These are phyloP conservation scores for Solenodon paradoxus DNA, from an alignment of 2,113 vertebrate genomes.

Conservation along the genomic window DNA sequence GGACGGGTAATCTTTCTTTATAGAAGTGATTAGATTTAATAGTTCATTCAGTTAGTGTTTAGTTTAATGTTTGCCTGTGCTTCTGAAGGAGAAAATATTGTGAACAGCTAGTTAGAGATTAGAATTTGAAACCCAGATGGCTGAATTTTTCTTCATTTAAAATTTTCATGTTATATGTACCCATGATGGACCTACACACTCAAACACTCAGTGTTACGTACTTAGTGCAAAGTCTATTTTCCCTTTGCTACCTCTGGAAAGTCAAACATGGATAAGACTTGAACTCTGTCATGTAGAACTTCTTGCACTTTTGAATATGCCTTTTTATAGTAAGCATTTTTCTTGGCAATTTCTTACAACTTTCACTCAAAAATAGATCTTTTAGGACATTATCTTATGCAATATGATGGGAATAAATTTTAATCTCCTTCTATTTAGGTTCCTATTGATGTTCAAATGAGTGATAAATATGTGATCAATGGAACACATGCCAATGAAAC, in stretches of 20 bases:
- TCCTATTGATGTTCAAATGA: slow-evolving; percentile 43
- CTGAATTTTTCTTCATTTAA: neutral
- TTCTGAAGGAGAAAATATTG: neutral
- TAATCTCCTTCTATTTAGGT: slow-evolving; percentile 69
- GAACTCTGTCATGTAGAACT: neutral
- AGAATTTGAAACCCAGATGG: neutral
- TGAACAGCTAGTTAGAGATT: neutral
- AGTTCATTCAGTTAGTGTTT: neutral
- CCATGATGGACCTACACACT: neutral
- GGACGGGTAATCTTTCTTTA: neutral
- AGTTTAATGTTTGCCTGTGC: neutral
- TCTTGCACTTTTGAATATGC: neutral
- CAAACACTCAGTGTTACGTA: neutral
- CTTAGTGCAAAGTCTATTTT: neutral
- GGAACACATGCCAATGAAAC: neutral
- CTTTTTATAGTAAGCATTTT: neutral
- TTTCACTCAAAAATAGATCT: neutral
- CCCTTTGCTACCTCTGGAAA: neutral
- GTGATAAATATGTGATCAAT: slow-evolving; percentile 71
- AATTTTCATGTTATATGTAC: neutral
- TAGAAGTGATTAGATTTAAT: neutral
- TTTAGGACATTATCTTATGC: neutral
- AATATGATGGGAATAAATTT: neutral
- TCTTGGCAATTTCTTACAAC: neutral
- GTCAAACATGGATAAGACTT: neutral